A percentile compares a stretch with the other conserved stretches of the same genome.
phyloP scores from a whole-genome alignment of 2,113 vertebrate species.

The Archocentrus centrarchus region DNA sequence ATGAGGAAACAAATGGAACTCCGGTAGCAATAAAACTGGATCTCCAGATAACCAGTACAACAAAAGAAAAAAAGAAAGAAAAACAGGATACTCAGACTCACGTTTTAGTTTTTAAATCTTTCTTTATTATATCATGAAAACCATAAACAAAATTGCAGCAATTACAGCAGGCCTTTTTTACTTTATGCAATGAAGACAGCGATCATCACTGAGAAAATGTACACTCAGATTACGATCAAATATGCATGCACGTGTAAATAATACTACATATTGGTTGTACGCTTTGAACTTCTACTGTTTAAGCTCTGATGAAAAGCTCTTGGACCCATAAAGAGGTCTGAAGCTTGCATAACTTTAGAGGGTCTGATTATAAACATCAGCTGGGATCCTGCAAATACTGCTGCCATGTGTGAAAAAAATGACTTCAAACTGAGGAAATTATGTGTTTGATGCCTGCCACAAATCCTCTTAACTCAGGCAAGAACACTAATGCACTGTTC shows the following conservation, averaged over 20 bases:
- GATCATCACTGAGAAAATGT: neutral
- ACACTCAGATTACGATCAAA: neutral
- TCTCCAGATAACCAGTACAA: neutral
- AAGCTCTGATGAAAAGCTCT: neutral
- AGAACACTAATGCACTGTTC: neutral
- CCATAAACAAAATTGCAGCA: no score
- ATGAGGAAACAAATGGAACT: conserved; percentile 1
- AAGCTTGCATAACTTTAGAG: neutral
- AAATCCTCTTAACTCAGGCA: neutral
- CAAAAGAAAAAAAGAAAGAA: neutral
- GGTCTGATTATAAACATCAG: neutral
- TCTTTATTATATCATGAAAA: no score
- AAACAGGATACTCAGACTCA: neutral
- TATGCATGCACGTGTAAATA: neutral
- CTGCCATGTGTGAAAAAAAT: conserved; percentile 13
- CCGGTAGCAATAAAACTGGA: conserved; percentile 20
- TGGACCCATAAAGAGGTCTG: neutral
- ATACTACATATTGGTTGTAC: neutral
- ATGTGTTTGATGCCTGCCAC: neutral
- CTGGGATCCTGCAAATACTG: neutral
- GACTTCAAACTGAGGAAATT: neutral
- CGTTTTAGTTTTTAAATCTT: no score
- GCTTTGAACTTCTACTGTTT: neutral
- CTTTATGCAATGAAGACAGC: neutral
- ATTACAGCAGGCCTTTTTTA: neutral